Evolutionary conservation across 2,797 vertebrate genomes (phyloP), one percentile per base, ranked within the genome.

Genomic region (Falco novaeseelandiae): DNA sequence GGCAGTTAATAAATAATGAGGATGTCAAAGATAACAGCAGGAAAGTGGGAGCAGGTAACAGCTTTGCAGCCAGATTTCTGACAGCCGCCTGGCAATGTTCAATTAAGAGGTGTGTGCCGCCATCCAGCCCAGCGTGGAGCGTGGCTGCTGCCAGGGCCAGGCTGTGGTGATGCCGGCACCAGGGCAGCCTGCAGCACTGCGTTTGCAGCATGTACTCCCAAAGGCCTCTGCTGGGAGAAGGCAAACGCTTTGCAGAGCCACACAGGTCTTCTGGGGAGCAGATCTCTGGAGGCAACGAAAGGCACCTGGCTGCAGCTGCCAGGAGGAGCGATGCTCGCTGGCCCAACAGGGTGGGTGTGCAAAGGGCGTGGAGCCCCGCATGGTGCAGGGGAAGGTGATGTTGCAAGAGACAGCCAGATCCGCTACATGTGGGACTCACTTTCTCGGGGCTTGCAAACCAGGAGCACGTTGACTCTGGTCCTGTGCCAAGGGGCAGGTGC

Each of bases 1-100:
- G 95, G 88, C 88, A 97, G 93, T 96, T 96, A 94, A 96, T 94
- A 96, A 97, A 96, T 95, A 96, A 97, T 93, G 93, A 95, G 92
- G 83, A 94, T 94, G 96, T 96, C 95, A 96, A 83, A 85, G 95
- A 92, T 55, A 96, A 83, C 95, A 94, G 92, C 94, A 77, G 88
- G 95, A 22, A 85, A 67, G 92, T 19, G 93, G 83, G 93, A 96
- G 82, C 92, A 82, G 82, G 90, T 21, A 89, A 58, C 93, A 92
- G 91, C 90, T 90, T 77, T 91, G 74, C 92, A 96, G 89, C 58
- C 90, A 63, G 93, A 48, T 38, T 83, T 74, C 89, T 83, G 94
- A 87, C 96, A 94, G 92, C 95, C 17, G 17, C 94, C 62, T 95
- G 93, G 94, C 94, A 97, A 54, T 29, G 13, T 65, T 63, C 92